Evolutionary conservation across 2,113 vertebrate species (phyloP).

Genomic region (rat (Rattus norvegicus)): DNA sequence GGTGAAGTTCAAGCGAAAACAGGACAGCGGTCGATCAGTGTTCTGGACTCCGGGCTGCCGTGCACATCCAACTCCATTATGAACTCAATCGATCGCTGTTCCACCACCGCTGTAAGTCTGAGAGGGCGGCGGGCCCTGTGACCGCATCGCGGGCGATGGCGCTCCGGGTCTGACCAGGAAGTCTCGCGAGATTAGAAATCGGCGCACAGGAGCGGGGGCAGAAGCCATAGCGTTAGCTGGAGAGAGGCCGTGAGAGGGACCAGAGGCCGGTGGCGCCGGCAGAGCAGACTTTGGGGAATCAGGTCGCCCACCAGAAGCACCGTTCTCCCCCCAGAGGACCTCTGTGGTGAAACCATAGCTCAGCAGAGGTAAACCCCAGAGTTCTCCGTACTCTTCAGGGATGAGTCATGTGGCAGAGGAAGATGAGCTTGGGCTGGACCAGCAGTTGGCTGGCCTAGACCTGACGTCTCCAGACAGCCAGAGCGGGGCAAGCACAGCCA

Average conservation of each 20-base stretch:
- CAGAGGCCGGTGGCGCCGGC: background rate
- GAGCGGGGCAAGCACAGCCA: background rate
- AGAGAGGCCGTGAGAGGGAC: background rate
- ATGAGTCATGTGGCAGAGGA: slow-evolving; percentile 2
- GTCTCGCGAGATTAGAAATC: background rate
- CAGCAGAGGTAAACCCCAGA: background rate
- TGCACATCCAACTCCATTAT: background rate
- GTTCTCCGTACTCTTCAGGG: background rate
- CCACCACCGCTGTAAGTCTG: too few relatives aligned
- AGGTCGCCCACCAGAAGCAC: background rate
- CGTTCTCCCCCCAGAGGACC: background rate
- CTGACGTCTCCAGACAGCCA: background rate
- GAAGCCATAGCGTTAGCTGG: background rate
- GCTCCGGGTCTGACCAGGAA: background rate
- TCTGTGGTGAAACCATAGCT: background rate
- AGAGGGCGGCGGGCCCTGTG: background rate
- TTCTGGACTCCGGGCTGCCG: background rate
- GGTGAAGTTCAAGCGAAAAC: too few relatives aligned
- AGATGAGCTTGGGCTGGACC: background rate
- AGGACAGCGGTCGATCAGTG: background rate
- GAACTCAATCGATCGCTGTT: background rate
- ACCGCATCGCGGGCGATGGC: background rate
- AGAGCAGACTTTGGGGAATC: background rate
- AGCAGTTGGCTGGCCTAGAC: slow-evolving; percentile 38
- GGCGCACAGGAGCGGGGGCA: too few relatives aligned